A percentile compares a stretch with the other conserved stretches of the same genome.
phyloP scores from a whole-genome alignment of 2,888 invertebrate genomes.

The Lycophotia porphyrea region DNA sequence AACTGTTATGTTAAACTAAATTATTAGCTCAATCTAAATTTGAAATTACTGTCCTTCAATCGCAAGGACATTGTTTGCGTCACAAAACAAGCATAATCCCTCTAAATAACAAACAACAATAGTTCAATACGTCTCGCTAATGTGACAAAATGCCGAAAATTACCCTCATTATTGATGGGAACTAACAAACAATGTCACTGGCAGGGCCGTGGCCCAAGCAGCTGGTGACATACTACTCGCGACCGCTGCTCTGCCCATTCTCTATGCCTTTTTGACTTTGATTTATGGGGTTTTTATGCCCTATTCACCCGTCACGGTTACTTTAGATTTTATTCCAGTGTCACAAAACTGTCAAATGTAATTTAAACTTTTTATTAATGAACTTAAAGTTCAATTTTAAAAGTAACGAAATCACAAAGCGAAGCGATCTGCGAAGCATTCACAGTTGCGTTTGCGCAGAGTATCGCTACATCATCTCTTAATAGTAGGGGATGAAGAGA shows the following conservation, averaged over 20 bases:
- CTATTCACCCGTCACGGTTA: slow-evolving; percentile 89
- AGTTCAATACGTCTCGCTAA: slow-evolving; percentile 85
- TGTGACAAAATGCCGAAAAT: slow-evolving; percentile 89
- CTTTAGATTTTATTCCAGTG: slow-evolving; percentile 83
- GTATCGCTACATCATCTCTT: slow-evolving; percentile 89
- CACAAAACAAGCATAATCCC: slow-evolving; percentile 70
- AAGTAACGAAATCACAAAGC: slow-evolving; percentile 68
- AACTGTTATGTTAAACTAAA: not conserved
- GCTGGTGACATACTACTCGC: slow-evolving; percentile 88
- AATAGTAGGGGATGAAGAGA: slow-evolving; percentile 89
- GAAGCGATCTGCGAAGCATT: slow-evolving; percentile 76
- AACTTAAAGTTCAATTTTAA: slow-evolving; percentile 69
- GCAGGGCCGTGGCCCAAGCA: slow-evolving; percentile 75
- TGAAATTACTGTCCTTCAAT: not conserved
- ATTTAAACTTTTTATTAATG: slow-evolving; percentile 56
- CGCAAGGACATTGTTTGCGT: slow-evolving; percentile 27
- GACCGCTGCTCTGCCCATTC: slow-evolving; percentile 86
- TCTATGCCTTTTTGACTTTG: slow-evolving; percentile 91
- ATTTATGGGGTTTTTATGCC: slow-evolving; percentile 90
- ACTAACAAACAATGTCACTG: slow-evolving; percentile 80
- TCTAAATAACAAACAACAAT: slow-evolving; percentile 81
- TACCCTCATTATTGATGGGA: slow-evolving; percentile 90
- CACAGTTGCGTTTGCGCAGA: slow-evolving; percentile 84
- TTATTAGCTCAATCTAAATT: not conserved
- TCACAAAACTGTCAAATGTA: slow-evolving; percentile 50